Conservation (phyloP, 2,113 vertebrate genomes). For the Hippotragus niger region DNA sequence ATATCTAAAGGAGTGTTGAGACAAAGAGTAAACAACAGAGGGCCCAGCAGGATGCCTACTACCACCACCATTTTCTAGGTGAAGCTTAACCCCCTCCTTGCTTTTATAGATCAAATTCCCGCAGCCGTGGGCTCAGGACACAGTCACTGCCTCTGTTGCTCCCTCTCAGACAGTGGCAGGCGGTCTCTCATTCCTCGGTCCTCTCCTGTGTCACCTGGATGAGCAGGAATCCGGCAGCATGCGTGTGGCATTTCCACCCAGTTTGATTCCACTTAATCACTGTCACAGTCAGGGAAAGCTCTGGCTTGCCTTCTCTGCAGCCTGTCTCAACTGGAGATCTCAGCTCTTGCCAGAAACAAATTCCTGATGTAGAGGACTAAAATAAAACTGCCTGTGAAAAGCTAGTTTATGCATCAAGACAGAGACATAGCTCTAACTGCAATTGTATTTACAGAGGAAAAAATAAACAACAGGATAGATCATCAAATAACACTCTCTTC, state of each 20-base stretch:
- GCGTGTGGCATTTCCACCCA: background rate
- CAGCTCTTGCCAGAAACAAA: background rate
- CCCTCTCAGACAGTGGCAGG: background rate
- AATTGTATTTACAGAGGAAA: constrained; percentile 36
- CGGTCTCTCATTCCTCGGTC: too few species aligned
- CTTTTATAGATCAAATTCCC: background rate
- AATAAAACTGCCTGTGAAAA: constrained; percentile 55
- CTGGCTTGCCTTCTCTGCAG: background rate
- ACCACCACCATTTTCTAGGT: background rate
- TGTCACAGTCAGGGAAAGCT: background rate
- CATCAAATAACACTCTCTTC: constrained; percentile 43
- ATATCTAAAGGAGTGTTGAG: background rate
- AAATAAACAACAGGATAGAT: constrained; percentile 17
- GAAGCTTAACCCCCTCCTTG: background rate
- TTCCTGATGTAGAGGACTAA: background rate
- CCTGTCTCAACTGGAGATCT: background rate
- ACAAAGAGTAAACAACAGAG: background rate
- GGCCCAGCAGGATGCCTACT: background rate
- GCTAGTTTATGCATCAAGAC: constrained; percentile 20
- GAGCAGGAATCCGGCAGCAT: background rate
- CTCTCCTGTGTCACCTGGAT: background rate
- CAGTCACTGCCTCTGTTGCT: accelerated
- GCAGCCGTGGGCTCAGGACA: background rate
- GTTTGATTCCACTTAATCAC: background rate
- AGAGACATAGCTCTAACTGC: background rate